Percentiles rank a stretch among this genome's conserved stretches.
These are phyloP conservation scores for Aelia acuminata DNA, from an alignment of 2,888 invertebrate genomes.

Conservation along the genomic window DNA sequence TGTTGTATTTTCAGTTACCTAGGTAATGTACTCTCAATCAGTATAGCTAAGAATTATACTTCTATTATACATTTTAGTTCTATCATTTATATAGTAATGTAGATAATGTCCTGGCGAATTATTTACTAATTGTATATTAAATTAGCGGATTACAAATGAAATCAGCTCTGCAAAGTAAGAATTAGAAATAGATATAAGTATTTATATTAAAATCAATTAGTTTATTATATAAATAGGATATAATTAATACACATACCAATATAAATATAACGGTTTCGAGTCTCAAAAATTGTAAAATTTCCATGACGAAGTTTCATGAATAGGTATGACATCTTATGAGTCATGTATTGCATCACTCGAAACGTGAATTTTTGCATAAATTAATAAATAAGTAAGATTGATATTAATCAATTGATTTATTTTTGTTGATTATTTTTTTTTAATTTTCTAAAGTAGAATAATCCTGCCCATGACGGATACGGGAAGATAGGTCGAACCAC, in stretches of 20 bases:
- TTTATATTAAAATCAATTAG: not conserved
- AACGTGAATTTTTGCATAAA: not conserved
- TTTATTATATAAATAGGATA: not conserved
- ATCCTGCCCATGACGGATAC: too few relatives aligned
- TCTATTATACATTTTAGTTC: too few relatives aligned
- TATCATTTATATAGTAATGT: too few relatives aligned
- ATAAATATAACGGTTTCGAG: too few relatives aligned
- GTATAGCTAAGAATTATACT: too few relatives aligned
- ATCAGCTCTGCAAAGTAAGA: not conserved
- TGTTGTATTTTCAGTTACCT: too few relatives aligned
- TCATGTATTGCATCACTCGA: not conserved
- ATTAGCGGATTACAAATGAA: not conserved
- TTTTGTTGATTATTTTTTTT: not conserved
- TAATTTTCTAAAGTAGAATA: too few relatives aligned
- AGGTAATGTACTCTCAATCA: too few relatives aligned
- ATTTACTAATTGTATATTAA: not conserved
- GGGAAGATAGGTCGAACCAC: too few relatives aligned
- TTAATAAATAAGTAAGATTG: not conserved
- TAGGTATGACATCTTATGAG: not conserved
- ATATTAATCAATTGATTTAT: not conserved
- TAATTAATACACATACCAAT: too few relatives aligned
- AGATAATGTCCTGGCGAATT: not conserved
- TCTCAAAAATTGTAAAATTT: too few relatives aligned
- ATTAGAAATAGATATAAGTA: not conserved
- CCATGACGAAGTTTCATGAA: not conserved